Evolutionary conservation across 2,113 vertebrate species (phyloP), one percentile per base, ranked within the genome.

Genomic region (Rhinolophus ferrumequinum): DNA sequence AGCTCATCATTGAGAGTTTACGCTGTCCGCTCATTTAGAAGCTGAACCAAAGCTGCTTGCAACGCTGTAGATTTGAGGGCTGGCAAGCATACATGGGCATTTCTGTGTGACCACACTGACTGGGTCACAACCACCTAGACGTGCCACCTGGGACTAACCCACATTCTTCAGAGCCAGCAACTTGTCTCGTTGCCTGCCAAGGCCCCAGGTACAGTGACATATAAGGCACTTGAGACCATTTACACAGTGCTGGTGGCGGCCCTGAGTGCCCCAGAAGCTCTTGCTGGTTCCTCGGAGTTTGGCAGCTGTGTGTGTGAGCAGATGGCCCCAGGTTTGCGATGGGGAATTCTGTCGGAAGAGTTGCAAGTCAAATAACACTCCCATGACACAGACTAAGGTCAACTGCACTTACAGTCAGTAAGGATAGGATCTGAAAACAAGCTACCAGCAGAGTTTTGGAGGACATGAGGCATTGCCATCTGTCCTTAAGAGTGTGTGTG

Each of bases 161-260:
- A 85, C 19, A 82, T 92, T 82, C 90, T 52, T 15, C 54, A 83
- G 66, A 96, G 97, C 91, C 96, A 97, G 90, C 87, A 96, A 96
- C 16, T 86, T 94, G 88, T 88, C 93, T 84, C 8, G 1, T 85
- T 75, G 58, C 69, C 66, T 94, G 94, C 72, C 93, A 93, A 95
- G 90, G 64, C 67, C 95, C 33, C 77, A 91, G 77, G 89, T 33
- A 93, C 41, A 94, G 96, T 97, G 93, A 97, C 98, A 86, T 84
- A 83, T 15, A 97, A 89, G 81, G 47, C 66, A 52, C 6, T 84
- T 94, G 90, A 28, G 30, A 97, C 44, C 16, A 91, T 92, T 92
- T 94, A 79, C 88, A 92, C 64, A 69, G 95, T 21, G n/a, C 26
- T 90, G 86, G 89, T 6, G 21, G 30, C 6, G 13, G 94, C 24